A percentile compares a stretch with the other conserved stretches of the same genome.
Conservation (phyloP, 2,797 vertebrate genomes). For the Limosa lapponica region DNA sequence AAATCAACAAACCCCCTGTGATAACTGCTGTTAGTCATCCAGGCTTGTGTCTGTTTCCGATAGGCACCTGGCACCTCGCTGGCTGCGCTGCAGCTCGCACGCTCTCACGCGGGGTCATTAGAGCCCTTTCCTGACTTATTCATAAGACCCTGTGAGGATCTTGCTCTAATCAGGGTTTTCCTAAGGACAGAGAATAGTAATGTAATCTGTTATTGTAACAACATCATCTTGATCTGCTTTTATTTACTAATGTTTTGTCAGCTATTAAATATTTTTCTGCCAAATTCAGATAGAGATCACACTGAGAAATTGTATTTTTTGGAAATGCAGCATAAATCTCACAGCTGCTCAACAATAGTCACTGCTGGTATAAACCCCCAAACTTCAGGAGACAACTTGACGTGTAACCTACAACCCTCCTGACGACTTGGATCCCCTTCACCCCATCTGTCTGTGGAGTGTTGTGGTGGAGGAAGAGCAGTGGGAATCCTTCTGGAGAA, state of each 20-base stretch:
- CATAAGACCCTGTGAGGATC: constrained; percentile 24
- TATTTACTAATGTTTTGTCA: constrained; percentile 67
- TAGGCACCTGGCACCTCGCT: constrained; percentile 13
- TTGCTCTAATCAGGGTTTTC: constrained; percentile 50
- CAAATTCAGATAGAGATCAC: background rate
- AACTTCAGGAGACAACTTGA: background rate
- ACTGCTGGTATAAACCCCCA: background rate
- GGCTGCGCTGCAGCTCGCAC: background rate
- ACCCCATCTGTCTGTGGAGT: background rate
- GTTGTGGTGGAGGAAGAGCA: background rate
- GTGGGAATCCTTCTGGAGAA: background rate
- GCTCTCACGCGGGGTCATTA: background rate
- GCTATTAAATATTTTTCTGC: constrained; percentile 32
- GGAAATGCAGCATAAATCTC: background rate
- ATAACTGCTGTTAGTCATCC: constrained; percentile 3
- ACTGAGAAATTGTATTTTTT: constrained; percentile 7
- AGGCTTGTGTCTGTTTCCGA: background rate
- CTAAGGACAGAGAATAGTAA: constrained; percentile 40
- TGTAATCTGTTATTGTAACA: constrained; percentile 64
- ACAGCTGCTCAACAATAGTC: background rate
- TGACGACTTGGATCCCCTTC: background rate
- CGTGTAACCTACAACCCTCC: background rate
- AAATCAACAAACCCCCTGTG: background rate
- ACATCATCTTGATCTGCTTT: constrained; percentile 54
- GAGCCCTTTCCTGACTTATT: constrained; percentile 51